Percentiles rank a stretch among this genome's conserved stretches.
Conservation (phyloP, 2,113 vertebrate species). For the Salvator merianae region DNA sequence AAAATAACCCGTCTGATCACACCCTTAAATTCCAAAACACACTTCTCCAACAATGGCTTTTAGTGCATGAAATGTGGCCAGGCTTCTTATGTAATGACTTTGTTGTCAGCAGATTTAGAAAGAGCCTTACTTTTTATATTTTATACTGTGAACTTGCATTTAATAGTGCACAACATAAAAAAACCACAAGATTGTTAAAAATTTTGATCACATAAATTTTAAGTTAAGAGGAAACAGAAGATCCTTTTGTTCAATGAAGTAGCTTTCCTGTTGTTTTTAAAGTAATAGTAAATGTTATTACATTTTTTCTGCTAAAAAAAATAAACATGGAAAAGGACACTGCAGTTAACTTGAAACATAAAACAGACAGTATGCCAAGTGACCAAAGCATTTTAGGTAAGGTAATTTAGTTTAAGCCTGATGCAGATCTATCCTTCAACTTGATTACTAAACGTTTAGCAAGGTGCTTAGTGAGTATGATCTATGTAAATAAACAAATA, state of each 20-base stretch:
- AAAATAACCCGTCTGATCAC: no score
- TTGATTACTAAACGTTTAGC: background rate
- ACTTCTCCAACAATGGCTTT: constrained; percentile 64
- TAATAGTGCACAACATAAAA: constrained; percentile 62
- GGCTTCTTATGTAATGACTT: constrained; percentile 58
- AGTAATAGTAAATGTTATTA: constrained; percentile 53
- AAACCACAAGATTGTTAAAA: constrained; percentile 64
- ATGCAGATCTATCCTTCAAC: no score
- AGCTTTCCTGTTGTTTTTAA: constrained; percentile 65
- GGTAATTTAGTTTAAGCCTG: no score
- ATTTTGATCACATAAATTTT: constrained; percentile 59
- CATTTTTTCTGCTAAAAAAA: constrained; percentile 43
- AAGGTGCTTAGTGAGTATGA: no score
- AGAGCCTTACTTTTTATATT: constrained; percentile 68
- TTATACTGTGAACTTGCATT: constrained; percentile 51
- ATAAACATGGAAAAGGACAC: constrained; percentile 37
- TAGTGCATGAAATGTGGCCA: constrained; percentile 57
- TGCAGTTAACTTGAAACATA: constrained; percentile 45
- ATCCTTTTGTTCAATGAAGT: constrained; percentile 47
- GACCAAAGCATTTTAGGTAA: background rate
- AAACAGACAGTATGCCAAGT: constrained; percentile 15
- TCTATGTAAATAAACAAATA: no score
- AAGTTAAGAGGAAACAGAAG: constrained; percentile 65
- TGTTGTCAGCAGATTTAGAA: constrained; percentile 67
- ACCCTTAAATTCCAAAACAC: constrained; percentile 66